A percentile compares a stretch with the other conserved stretches of the same genome.
Conservation (phyloP, 2,888 invertebrate genomes). For the Heliconius charithonia region DNA sequence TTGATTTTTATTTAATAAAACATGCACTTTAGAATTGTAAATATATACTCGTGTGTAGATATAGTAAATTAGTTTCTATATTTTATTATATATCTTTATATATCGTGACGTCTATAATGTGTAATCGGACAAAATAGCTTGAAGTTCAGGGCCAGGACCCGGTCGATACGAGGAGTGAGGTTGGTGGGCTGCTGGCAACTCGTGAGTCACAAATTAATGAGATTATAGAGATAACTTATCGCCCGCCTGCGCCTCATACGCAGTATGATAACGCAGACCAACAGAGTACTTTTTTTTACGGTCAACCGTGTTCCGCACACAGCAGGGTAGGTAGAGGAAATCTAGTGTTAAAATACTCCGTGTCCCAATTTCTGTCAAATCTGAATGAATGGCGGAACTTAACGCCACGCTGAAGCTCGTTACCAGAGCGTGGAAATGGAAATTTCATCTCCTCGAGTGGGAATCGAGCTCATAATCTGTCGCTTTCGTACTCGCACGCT, state of each 20-base stretch:
- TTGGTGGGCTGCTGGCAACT: conserved; percentile 33
- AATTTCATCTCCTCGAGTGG: too few relatives aligned
- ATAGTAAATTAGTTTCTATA: background rate
- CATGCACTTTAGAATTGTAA: background rate
- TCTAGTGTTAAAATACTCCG: too few relatives aligned
- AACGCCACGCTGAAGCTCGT: too few relatives aligned
- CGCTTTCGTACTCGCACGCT: too few relatives aligned
- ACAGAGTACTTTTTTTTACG: background rate
- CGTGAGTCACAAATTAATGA: conserved; percentile 65
- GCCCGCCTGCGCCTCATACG: conserved; percentile 43
- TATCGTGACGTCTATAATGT: background rate
- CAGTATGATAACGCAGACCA: conserved; percentile 41
- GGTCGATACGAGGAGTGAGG: conserved; percentile 32
- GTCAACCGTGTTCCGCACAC: too few relatives aligned
- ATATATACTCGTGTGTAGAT: background rate
- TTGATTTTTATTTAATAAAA: too few relatives aligned
- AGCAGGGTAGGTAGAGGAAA: too few relatives aligned
- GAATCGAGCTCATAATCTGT: too few relatives aligned
- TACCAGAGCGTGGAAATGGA: too few relatives aligned
- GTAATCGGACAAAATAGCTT: background rate
- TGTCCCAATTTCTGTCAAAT: too few relatives aligned
- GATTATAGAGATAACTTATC: conserved; percentile 74
- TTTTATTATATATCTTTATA: background rate
- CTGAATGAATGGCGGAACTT: too few relatives aligned
- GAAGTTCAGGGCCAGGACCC: conserved; percentile 29